These are phyloP conservation scores for Cacoxenus indagator DNA, from an alignment of 2,888 invertebrate species.

Conservation along the genomic window DNA sequence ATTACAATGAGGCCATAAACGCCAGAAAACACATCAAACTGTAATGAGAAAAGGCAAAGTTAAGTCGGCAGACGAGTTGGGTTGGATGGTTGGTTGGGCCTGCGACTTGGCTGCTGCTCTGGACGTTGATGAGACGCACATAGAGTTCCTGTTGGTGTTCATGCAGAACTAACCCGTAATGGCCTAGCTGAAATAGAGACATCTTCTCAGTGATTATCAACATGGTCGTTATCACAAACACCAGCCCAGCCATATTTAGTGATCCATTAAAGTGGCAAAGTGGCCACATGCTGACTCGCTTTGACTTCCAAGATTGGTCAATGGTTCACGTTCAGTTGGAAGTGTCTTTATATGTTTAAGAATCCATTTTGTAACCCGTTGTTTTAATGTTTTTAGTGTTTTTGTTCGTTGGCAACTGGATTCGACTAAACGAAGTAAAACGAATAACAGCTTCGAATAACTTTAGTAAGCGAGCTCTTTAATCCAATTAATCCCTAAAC, in stretches of 20 bases:
- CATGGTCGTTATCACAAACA: slow-evolving; percentile 15
- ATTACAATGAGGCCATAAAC: slow-evolving; percentile 35
- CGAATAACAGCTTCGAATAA: background rate
- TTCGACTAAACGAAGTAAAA: background rate
- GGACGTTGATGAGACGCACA: background rate
- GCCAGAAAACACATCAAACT: slow-evolving; percentile 17
- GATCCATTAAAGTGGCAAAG: slow-evolving; percentile 4
- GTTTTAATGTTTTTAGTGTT: background rate
- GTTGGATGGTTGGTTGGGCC: background rate
- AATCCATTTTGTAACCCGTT: background rate
- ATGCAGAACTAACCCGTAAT: background rate
- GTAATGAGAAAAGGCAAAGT: slow-evolving; percentile 14
- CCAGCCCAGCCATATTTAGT: background rate
- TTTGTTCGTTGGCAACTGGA: background rate
- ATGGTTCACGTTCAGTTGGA: background rate
- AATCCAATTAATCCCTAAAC: slow-evolving; percentile 65
- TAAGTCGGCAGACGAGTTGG: background rate
- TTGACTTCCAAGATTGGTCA: background rate
- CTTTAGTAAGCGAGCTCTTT: slow-evolving; percentile 38
- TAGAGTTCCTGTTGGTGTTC: background rate
- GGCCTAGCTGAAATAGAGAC: background rate
- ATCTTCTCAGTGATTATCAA: slow-evolving; percentile 13
- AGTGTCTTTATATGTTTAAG: background rate
- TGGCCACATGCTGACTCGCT: background rate
- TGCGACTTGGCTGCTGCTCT: background rate